Percentiles rank a stretch among this genome's conserved stretches.
These are phyloP conservation scores for Metaphire vulgaris DNA, from an alignment of 1,140 invertebrate genomes.

Conservation along the genomic window DNA sequence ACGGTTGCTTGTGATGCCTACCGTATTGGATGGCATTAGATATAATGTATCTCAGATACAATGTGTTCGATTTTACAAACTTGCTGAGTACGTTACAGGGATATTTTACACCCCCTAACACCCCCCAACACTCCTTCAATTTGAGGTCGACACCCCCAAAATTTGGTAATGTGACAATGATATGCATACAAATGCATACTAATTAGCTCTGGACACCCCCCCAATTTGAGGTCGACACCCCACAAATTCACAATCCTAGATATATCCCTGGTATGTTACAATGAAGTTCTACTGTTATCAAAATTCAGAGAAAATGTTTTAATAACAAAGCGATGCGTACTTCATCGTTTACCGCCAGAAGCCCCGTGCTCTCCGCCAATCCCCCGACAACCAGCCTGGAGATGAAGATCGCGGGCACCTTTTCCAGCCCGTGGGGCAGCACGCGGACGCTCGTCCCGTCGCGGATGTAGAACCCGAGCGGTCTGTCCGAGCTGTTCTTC, in stretches of 20 bases:
- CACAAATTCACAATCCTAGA: background rate
- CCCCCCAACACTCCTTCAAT: too few relatives aligned
- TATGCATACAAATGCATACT: background rate
- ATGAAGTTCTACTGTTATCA: background rate
- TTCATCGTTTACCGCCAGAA: conserved; percentile 96
- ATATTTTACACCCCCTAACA: too few relatives aligned
- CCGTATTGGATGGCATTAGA: too few relatives aligned
- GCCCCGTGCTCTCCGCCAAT: conserved; percentile 80
- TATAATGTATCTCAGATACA: too few relatives aligned
- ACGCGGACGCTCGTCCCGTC: conserved; percentile 69
- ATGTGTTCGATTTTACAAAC: too few relatives aligned
- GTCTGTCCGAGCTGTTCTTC: conserved; percentile 88
- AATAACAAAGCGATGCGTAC: background rate
- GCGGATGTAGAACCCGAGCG: conserved; percentile 89
- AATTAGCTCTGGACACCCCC: background rate
- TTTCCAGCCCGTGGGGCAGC: conserved; percentile 71
- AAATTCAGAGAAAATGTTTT: background rate
- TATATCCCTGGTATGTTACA: background rate
- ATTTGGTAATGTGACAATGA: too few relatives aligned
- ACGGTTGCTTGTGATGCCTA: too few relatives aligned
- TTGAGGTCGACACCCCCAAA: too few relatives aligned
- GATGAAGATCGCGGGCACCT: conserved; percentile 73
- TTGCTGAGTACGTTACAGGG: too few relatives aligned
- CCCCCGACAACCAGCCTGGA: conserved; percentile 67
- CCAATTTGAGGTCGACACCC: background rate